These are phyloP conservation scores for Saccostrea glomerata DNA, from an alignment of 1,140 invertebrate genomes.

Conservation along the genomic window DNA sequence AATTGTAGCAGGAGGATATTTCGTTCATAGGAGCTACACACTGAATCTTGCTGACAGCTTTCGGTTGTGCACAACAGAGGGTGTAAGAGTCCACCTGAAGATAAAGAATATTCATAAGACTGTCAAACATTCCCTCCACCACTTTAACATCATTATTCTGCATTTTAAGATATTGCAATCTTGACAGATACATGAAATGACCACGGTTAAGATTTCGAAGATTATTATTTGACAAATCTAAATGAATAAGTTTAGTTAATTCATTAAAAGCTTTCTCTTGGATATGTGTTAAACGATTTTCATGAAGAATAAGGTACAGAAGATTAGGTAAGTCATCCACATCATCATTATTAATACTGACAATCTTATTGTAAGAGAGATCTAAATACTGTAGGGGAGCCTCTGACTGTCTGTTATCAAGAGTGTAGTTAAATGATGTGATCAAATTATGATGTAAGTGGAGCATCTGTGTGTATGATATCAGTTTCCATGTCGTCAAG, in stretches of 20 bases:
- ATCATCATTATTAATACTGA: neutral
- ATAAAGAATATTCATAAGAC: conserved; percentile 82
- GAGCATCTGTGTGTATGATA: neutral
- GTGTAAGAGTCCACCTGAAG: conserved; percentile 74
- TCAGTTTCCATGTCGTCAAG: neutral
- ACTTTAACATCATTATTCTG: conserved; percentile 45
- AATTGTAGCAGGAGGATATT: conserved; percentile 82
- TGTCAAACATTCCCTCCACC: conserved; percentile 38
- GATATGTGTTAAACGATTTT: conserved; percentile 5
- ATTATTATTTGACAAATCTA: conserved; percentile 1
- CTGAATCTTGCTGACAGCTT: conserved; percentile 43
- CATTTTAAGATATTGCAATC: conserved; percentile 51
- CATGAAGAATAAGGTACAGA: neutral
- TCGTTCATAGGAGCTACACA: conserved; percentile 76
- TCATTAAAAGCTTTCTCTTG: neutral
- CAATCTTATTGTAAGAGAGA: conserved; percentile 33
- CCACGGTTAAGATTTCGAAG: neutral
- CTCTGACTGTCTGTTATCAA: neutral
- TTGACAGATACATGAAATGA: conserved; percentile 41
- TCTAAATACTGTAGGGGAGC: neutral
- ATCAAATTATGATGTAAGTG: neutral
- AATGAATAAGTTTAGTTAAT: neutral
- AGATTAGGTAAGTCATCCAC: conserved; percentile 12
- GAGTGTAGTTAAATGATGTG: neutral
- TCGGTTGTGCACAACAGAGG: conserved; percentile 76